A percentile compares a stretch with the other conserved stretches of the same genome.
phyloP scores from a whole-genome alignment of 2,113 vertebrate genomes.

The Daphoenositta chrysoptera region DNA sequence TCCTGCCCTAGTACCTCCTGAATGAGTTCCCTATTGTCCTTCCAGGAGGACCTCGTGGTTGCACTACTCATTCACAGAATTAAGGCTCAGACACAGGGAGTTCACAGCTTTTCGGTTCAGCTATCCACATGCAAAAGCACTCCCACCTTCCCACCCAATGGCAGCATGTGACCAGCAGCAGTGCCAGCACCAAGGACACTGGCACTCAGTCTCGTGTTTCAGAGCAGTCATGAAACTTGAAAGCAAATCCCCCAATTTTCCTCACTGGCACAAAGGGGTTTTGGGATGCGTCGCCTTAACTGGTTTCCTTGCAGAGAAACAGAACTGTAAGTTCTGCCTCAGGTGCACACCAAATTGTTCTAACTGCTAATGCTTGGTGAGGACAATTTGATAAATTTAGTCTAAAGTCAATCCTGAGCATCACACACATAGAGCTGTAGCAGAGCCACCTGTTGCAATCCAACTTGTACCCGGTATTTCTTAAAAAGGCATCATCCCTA shows the following conservation, averaged over 20 bases:
- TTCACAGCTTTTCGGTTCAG: not conserved
- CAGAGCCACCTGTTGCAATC: not conserved
- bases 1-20: not conserved
- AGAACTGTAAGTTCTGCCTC: not conserved
- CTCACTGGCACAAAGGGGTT: not conserved
- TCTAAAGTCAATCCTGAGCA: not conserved
- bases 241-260: rapidly evolving
- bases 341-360: not conserved
- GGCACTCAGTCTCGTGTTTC: not conserved
- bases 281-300: not conserved
- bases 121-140: not conserved
- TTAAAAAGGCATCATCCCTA: not conserved
- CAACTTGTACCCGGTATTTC: not conserved
- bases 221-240: not conserved
- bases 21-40: not conserved
- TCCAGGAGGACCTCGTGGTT: not conserved
- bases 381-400: not conserved
- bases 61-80: not conserved
- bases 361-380: not conserved
- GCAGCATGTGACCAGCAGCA: not conserved
- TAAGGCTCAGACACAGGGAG: not conserved
- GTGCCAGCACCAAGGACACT: not conserved
- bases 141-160: not conserved
- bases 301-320: not conserved
- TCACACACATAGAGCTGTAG: not conserved